These are phyloP conservation scores for Boloria euphrosyne DNA, from an alignment of 2,888 invertebrate species.

Conservation along the genomic window DNA sequence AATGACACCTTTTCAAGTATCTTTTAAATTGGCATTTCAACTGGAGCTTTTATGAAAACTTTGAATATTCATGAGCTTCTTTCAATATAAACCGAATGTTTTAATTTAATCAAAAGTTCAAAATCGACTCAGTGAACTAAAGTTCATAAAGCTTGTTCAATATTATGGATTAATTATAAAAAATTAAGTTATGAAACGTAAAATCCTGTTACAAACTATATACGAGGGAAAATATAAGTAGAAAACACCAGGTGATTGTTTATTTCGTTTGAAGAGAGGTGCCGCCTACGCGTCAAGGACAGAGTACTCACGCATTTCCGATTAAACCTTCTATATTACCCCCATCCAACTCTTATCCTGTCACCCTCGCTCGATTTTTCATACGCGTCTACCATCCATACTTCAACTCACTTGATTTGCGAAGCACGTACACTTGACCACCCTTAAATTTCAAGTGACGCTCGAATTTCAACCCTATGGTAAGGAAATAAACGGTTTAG, in stretches of 20 bases:
- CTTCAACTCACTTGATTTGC: slow-evolving; percentile 80
- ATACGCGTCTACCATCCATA: slow-evolving; percentile 75
- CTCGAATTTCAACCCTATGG: slow-evolving; percentile 56
- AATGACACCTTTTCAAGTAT: slow-evolving; percentile 28
- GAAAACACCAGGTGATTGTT: slow-evolving; percentile 34
- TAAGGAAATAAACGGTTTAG: slow-evolving; percentile 46
- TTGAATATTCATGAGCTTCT: background rate
- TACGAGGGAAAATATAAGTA: slow-evolving; percentile 4
- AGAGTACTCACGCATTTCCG: slow-evolving; percentile 61
- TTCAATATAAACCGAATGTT: no score
- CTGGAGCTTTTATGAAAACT: background rate
- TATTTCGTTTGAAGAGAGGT: slow-evolving; percentile 37
- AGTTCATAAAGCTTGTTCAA: background rate
- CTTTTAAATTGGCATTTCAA: slow-evolving; percentile 29
- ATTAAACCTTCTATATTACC: slow-evolving; percentile 71
- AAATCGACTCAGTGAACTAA: background rate
- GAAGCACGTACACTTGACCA: slow-evolving; percentile 64
- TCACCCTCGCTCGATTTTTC: slow-evolving; percentile 79
- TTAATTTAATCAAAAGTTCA: no score
- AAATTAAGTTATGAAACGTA: background rate
- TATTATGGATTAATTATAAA: background rate
- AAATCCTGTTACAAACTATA: background rate
- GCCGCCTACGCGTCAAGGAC: slow-evolving; percentile 39
- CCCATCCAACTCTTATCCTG: slow-evolving; percentile 68
- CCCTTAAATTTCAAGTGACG: slow-evolving; percentile 40